Evolutionary conservation across 92 coral and sea anemone genomes (phyloP), one percentile per base, ranked within the genome.

Genomic region (Zoanthus sansibaricus): DNA sequence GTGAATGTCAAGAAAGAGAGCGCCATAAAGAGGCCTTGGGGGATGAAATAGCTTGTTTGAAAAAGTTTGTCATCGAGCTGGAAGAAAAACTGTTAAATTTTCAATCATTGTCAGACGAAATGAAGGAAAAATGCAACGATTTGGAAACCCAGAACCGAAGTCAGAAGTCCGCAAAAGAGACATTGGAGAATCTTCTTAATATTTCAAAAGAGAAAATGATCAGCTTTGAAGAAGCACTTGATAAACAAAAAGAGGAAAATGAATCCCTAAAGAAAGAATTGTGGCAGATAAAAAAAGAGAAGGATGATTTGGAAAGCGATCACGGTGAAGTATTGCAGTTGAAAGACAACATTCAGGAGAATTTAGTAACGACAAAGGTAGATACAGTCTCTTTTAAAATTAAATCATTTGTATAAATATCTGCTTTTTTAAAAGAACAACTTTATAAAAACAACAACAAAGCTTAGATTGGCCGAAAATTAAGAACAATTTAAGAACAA

Each of bases 91-190:
- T 93, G 1, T 82, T 71, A 46, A 90, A 86, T 68, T 66, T 79
- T 37, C 72, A 59, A 42, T 59, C 75, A 5, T 82, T 88, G 7
- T 72, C 87, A 17, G 76, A 87, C 5, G 82, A 87, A 30, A 52
- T 89, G 21, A 88, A 72, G 18, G 93, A 94, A 72, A 91, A 75
- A 82, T 87, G 89, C 52, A 94, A 84, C 59, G 94, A 93, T 25
- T 91, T 94, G 21, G 98, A 93, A 74, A 80, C 91, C 30, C 94
- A 93, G 37, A 93, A 88, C 9, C 83, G 87, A 42, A 93, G 98
- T 20, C 77, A 93, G 15, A 92, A 90, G 84, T 94, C 98, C 0
- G 94, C 93, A 10, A 93, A 93, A 66, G 98, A 93, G 73, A 86
- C 90, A 62, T 59, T 94, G 20, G 92, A 89, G 62, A 94, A 87